Conservation (phyloP, 2,113 vertebrate species). For the Potamarius usumacintae region DNA sequence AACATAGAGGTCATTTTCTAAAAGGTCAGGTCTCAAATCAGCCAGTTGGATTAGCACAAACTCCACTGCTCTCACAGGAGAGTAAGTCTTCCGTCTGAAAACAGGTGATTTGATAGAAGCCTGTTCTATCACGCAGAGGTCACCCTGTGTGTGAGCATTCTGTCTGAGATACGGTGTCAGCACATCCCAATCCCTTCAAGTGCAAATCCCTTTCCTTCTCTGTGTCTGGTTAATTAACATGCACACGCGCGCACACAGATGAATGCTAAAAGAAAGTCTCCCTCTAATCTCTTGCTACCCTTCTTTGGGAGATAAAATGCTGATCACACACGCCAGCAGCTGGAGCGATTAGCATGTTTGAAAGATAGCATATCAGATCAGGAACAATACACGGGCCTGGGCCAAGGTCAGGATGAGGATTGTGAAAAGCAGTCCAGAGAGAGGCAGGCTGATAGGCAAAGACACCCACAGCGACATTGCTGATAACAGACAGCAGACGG, state of each 20-base stretch:
- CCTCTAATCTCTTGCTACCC: constrained; percentile 64
- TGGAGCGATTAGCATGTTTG: constrained; percentile 73
- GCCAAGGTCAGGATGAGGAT: constrained; percentile 76
- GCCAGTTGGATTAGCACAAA: constrained; percentile 28
- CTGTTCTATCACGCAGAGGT: constrained; percentile 49
- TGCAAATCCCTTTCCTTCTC: constrained; percentile 49
- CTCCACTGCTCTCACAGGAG: constrained; percentile 25
- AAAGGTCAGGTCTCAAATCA: constrained; percentile 26
- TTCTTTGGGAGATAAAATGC: constrained; percentile 71
- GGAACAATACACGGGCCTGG: constrained; percentile 68
- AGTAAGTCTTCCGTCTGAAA: constrained; percentile 33
- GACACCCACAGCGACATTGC: constrained; percentile 41
- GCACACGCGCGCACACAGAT: constrained; percentile 45
- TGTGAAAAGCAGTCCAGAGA: constrained; percentile 65
- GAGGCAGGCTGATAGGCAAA: constrained; percentile 33
- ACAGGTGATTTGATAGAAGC: constrained; percentile 24
- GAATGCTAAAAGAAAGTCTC: constrained; percentile 37
- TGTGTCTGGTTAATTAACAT: constrained; percentile 51
- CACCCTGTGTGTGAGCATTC: constrained; percentile 44
- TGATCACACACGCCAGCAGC: constrained; percentile 62
- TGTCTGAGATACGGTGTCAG: constrained; percentile 40
- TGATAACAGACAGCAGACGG: constrained; percentile 49
- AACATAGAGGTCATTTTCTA: constrained; percentile 8
- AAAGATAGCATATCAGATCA: constrained; percentile 78
- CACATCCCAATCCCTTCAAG: constrained; percentile 51